phyloP scores from a whole-genome alignment of 2,113 vertebrate genomes.

The Pygoscelis adeliae region DNA sequence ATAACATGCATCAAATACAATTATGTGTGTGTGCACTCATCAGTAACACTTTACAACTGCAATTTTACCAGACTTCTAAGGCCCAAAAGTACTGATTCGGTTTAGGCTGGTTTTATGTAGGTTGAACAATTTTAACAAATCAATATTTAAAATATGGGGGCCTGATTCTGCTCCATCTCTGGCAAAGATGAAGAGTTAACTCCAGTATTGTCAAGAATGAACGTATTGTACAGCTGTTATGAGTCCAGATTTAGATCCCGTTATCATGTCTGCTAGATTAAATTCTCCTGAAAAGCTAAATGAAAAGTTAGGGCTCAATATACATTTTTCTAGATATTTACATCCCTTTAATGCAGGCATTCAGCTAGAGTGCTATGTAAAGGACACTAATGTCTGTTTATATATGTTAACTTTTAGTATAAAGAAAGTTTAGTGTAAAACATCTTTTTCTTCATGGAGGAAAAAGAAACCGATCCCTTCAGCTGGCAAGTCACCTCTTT shows the following conservation, averaged over 20 bases:
- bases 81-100: background rate
- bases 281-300: background rate
- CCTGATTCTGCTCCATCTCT: background rate
- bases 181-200: background rate
- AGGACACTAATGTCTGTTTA: conserved; percentile 27
- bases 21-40: background rate
- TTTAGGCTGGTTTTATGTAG: background rate
- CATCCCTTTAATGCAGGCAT: background rate
- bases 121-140: conserved; percentile 2
- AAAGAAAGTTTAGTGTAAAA: conserved; percentile 47
- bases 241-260: background rate
- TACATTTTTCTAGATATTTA: conserved; percentile 20
- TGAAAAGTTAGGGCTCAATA: background rate
- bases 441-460: background rate
- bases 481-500: conserved; percentile 16
- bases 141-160: background rate
- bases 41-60: background rate
- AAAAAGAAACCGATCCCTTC: background rate
- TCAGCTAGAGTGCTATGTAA: background rate
- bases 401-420: conserved; percentile 28
- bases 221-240: background rate
- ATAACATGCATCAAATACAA: background rate
- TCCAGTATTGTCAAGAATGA: background rate
- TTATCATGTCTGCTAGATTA: background rate
- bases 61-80: background rate